Evolutionary conservation across 2,113 vertebrate genomes (phyloP).

Genomic region (Edolisoma coerulescens): DNA sequence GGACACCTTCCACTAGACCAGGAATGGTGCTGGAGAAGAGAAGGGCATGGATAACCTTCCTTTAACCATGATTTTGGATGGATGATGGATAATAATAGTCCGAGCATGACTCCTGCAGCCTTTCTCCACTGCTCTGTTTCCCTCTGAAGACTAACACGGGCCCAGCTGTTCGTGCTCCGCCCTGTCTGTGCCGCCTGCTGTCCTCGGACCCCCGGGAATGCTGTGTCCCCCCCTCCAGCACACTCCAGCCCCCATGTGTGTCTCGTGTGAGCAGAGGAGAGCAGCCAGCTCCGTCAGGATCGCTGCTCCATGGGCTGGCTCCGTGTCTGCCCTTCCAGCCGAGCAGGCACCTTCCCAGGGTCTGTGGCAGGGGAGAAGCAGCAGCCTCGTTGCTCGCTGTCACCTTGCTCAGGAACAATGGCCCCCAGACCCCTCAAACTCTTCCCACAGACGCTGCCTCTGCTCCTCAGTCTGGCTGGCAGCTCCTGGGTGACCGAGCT

Average conservation of each 20-base stretch:
- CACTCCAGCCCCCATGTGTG: neutral
- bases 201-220: neutral
- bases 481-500: neutral
- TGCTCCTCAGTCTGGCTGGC: accelerated
- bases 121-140: neutral
- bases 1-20: neutral
- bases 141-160: neutral
- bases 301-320: neutral
- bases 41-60: neutral
- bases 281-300: neutral
- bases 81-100: neutral
- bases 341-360: neutral
- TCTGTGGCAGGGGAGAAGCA: accelerated
- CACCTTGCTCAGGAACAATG: neutral
- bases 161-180: neutral
- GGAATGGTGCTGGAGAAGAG: neutral
- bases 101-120: neutral
- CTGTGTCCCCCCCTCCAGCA: neutral
- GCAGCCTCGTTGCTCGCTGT: neutral
- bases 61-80: neutral
- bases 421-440: neutral
- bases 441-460: neutral
- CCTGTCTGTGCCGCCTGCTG: neutral
- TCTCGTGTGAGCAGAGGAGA: neutral
- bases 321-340: neutral